Evolutionary conservation across 2,888 invertebrate species (phyloP).

Genomic region (Anthoptus insignis): DNA sequence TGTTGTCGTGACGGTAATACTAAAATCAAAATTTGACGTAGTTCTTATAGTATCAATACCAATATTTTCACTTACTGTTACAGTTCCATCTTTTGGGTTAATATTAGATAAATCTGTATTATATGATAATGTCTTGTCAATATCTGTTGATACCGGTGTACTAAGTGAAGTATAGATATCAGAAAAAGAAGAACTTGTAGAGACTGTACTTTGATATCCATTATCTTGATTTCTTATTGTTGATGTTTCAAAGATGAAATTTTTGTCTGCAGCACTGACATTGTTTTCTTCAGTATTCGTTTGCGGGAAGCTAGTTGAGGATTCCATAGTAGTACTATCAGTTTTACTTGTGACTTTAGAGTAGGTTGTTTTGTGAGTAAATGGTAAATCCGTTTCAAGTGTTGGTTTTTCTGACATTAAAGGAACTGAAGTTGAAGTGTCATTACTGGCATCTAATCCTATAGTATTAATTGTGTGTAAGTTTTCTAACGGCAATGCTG

Average conservation of each 20-base stretch:
- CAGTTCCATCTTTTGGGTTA: not conserved
- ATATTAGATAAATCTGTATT: not conserved
- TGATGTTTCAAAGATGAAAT: not conserved
- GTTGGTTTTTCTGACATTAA: no score
- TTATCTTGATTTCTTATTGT: not conserved
- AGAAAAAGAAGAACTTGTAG: not conserved
- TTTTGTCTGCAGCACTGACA: not conserved
- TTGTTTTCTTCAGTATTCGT: not conserved
- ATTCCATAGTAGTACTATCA: not conserved
- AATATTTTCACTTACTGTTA: no score
- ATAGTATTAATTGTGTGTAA: not conserved
- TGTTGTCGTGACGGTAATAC: no score
- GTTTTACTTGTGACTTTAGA: not conserved
- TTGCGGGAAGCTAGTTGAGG: not conserved
- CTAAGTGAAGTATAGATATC: not conserved
- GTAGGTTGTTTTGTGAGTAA: not conserved
- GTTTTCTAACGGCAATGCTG: constrained; percentile 2
- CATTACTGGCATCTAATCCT: not conserved
- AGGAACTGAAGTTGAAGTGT: not conserved
- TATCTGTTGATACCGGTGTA: not conserved
- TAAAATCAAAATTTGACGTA: no score
- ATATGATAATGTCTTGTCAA: not conserved
- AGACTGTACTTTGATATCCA: not conserved
- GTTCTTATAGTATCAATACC: no score
- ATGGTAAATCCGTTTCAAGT: not conserved